Percentiles rank a stretch among this genome's conserved stretches.
Conservation (phyloP, 2,113 vertebrate genomes). For the Aix galericulata region DNA sequence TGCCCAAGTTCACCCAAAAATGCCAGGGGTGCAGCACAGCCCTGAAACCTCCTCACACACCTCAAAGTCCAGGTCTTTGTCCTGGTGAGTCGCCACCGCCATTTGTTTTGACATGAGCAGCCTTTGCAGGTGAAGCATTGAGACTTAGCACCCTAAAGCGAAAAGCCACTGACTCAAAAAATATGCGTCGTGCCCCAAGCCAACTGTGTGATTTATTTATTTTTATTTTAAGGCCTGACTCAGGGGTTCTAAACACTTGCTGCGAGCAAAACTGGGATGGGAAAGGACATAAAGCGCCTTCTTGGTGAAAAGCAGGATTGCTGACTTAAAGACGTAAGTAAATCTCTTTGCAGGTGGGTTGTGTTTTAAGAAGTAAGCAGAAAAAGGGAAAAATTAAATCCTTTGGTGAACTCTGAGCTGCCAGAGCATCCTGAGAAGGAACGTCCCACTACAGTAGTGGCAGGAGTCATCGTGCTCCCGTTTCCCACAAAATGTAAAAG, state of each 20-base stretch:
- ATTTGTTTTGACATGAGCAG: not conserved
- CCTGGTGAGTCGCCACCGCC: not conserved
- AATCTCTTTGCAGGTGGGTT: not conserved
- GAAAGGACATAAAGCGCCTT: not conserved
- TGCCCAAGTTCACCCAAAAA: not conserved
- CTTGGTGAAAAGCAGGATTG: not conserved
- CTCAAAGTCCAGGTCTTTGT: not conserved
- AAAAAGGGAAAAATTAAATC: not conserved
- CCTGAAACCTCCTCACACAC: not conserved
- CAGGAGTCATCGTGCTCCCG: fast-evolving
- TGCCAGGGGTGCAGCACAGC: not conserved
- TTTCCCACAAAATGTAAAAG: fast-evolving
- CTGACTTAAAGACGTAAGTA: fast-evolving
- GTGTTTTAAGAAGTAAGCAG: not conserved
- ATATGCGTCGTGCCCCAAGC: fast-evolving
- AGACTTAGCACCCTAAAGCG: not conserved
- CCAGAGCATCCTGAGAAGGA: fast-evolving
- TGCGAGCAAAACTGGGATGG: not conserved
- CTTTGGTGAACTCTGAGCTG: fast-evolving
- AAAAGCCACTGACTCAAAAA: fast-evolving
- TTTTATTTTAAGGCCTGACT: not conserved
- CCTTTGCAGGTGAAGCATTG: not conserved
- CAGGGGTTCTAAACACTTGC: not conserved
- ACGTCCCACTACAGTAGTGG: fast-evolving
- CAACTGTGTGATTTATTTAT: fast-evolving